Evolutionary conservation across 2,113 vertebrate species (phyloP).

Genomic region (Choloepus hoffmanni): DNA sequence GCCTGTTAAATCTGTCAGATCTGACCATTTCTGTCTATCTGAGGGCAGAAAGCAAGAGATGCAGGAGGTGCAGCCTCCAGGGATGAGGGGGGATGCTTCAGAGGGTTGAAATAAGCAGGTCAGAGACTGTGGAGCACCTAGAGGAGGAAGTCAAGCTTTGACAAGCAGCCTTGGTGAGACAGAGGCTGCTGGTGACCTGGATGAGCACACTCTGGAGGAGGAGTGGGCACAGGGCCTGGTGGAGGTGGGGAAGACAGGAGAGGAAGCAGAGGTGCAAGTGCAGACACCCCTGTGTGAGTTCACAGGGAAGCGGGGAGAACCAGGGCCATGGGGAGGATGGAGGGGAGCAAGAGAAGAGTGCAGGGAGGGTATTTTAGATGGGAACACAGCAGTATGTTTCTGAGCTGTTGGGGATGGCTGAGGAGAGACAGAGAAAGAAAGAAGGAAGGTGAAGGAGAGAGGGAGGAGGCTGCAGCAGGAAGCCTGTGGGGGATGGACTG

Average conservation of each 20-base stretch:
- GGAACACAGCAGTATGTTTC: neutral
- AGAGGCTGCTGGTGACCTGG: neutral
- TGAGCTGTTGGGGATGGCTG: neutral
- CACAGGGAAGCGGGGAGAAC: neutral
- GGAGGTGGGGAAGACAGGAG: neutral
- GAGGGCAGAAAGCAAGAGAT: neutral
- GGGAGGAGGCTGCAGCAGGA: neutral
- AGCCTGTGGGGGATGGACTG: no score
- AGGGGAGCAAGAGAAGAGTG: neutral
- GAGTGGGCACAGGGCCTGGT: neutral
- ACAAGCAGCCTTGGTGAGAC: neutral
- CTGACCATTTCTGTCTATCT: neutral
- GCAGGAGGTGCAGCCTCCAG: no score
- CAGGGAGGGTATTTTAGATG: neutral
- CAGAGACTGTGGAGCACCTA: neutral
- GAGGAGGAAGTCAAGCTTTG: neutral
- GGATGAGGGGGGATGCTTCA: neutral
- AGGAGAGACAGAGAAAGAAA: neutral
- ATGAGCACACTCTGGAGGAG: neutral
- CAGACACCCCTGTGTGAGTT: no score
- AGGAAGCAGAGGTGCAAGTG: neutral
- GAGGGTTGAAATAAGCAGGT: no score
- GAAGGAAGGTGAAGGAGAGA: neutral
- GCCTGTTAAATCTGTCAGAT: no score
- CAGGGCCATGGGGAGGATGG: no score